Evolutionary conservation across 2,113 vertebrate species (phyloP), one percentile per base, ranked within the genome.

Genomic region (Dipodomys ordii): DNA sequence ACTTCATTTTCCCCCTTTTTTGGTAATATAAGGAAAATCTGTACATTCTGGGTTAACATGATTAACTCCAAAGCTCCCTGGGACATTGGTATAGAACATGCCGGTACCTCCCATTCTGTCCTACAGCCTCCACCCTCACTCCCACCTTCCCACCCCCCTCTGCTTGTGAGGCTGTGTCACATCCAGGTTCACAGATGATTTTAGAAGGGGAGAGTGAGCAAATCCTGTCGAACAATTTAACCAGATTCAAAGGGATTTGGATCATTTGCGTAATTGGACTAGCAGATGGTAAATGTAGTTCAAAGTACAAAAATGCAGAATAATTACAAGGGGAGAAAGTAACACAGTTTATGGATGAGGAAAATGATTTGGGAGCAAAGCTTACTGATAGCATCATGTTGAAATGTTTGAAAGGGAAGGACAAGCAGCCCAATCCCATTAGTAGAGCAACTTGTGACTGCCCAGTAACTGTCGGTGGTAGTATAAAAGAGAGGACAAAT

Each of bases 231-330:
- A 95, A 95, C 93, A 96, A 64, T 95, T 96, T 96, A 96, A 96
- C 93, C 95, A 97, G 95, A 96, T 96, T 97, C 96, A 88, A 77
- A 96, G 94, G 93, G 95, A 96, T 96, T 94, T 96, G 94, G 96
- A 96, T 97, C 96, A 95, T 97, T 97, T 96, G 96, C 39, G 92
- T 97, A 97, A 97, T 96, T 97, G 96, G 95, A 92, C 96, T 96
- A 93, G 90, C 97, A 97, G 97, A 97, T 97, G 96, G 97, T 92
- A 95, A 96, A 95, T 96, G 96, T 92, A 95, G 96, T 97, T 96
- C 96, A 95, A 93, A 97, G 96, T 95, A 96, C 95, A 96, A 95
- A 97, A 96, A 96, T 95, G 96, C 88, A 97, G 96, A 96, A 95
- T 97, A 95, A 97, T 97, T 97, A 95, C 85, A 83, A 96, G 85